Evolutionary conservation across 1,140 invertebrate species (phyloP), one percentile per base, ranked within the genome.

Genomic region (Ceratosolen solmsi): DNA sequence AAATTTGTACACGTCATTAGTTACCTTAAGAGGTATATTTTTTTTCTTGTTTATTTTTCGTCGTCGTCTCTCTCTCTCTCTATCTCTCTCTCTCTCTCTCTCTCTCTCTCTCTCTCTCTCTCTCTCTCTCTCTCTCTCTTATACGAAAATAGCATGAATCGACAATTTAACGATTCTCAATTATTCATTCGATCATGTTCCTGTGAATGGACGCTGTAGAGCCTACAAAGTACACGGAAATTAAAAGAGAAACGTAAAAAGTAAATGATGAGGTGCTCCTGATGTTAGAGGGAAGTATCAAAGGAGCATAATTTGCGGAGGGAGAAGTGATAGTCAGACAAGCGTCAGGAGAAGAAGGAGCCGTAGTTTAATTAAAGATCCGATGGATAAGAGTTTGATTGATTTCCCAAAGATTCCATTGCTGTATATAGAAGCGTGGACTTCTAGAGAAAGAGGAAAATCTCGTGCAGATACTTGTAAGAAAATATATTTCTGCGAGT

Each of bases 331-430:
- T 20, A 71, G 13, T 7, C 1, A 49, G 3, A 27, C 0, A 20
- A 11, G 2, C 25, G 25, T 13, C n/a, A 3, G 25, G 58, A 63
- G 75, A 30, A 38, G 58, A 15, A 22, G 51, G 3, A n/a, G 54
- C 30, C 58, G 11, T 3, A 72, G 68, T 80, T 72, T 80, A 80
- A 80, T 80, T 80, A 80, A 80, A 80, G 79, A 80, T 79, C 38
- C 27, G 78, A n/a, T 13, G 33, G 56, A 80, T 80, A 80, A 80
- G 70, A 72, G 70, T 80, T 73, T 65, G 79, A 80, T 79, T 79
- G 78, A 79, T 79, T 79, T 63, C 41, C 46, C 46, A 30, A n/a
- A 71, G 77, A 71, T 70, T 71, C 49, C 65, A 33, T n/a, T 30
- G 38, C 56, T 54, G 73, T 73, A 80, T 72, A 65, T 54, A 79